Base-by-base conservation (phyloP, 2,113 vertebrate species). In the Paratilapia polleni region DNA sequence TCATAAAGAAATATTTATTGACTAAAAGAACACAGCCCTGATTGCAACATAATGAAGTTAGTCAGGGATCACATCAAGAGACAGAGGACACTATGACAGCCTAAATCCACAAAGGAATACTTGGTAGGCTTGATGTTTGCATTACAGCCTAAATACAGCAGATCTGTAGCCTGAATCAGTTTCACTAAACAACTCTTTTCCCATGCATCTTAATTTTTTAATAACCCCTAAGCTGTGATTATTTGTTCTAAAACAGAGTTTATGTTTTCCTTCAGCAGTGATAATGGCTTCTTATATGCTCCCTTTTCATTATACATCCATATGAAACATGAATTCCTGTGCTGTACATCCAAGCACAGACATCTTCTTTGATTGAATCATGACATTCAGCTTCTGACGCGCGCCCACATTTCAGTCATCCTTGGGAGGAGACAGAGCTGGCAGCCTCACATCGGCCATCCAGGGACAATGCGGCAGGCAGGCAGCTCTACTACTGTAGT, bases 391-490 rank as follows among this genome's bases (percentile, higher is more conserved):
- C 81, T 78, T 77, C 64, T 86, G 85, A 84, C 12, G 8, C 75
- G 87, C 34, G 66, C 68, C 85, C 80, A 90, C 86, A 87, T 91
- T 88, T 87, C 87, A 80, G 83, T 84, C 86, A 88, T 95, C 88
- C 79, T 90, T 84, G 87, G 75, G 82, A 91, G 73, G 86, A 90
- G 88, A 89, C 75, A 17, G 86, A 80, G 87, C 86, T 86, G 89
- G 93, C 88, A 89, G 82, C 81, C 81, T 86, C 82, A 57, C 78
- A 56, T 82, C 80, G 75, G 90, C 90, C 88, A 91, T 86, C 87
- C 91, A 83, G 93, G 93, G 94, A 94, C 94, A 94, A 93, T 94
- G 94, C 94, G 89, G 94, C 92, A 94, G 88, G 84, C 85, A 77
- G 52, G 92, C 88, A 92, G 92, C 88, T 91, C 81, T 75, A 93